Percentiles rank a stretch among this genome's conserved stretches.
Evolutionary conservation across 2,888 invertebrate genomes (phyloP).

Genomic region (Cryptocephalus moraei): DNA sequence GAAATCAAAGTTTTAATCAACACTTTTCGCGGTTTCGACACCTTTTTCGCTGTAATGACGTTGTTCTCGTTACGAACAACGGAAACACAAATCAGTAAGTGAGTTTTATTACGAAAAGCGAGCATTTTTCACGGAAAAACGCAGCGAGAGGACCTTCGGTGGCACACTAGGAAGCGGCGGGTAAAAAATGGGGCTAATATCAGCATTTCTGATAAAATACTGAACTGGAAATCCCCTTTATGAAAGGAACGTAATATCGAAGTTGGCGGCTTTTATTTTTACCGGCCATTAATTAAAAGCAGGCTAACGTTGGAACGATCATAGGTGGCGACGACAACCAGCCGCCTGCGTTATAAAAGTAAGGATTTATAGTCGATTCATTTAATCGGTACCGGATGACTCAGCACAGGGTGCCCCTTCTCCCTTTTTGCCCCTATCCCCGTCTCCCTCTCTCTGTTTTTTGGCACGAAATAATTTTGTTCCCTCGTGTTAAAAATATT

Average conservation of each 20-base stretch:
- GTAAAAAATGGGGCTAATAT: constrained; percentile 13
- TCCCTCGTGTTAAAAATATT: no score
- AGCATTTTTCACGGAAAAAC: not conserved
- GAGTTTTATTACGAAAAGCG: no score
- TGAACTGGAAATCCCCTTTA: constrained; percentile 9
- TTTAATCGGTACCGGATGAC: constrained; percentile 16
- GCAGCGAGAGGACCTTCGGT: constrained; percentile 6
- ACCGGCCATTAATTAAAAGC: constrained; percentile 31
- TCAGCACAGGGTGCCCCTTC: not conserved
- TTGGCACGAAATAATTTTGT: no score
- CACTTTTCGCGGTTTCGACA: no score
- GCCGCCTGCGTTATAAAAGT: constrained; percentile 28
- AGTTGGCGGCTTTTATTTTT: constrained; percentile 25
- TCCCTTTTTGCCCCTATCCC: not conserved
- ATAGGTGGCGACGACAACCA: constrained; percentile 29
- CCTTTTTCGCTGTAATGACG: no score
- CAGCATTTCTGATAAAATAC: constrained; percentile 15
- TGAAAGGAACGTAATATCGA: constrained; percentile 17
- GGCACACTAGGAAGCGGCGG: not conserved
- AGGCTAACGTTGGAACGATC: constrained; percentile 25
- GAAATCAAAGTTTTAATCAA: no score
- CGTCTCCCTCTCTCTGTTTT: not conserved
- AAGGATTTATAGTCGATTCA: constrained; percentile 27
- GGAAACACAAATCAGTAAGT: no score
- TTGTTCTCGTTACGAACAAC: no score